A percentile compares a stretch with the other conserved stretches of the same genome.
Conservation (phyloP, 2,113 vertebrate species). For the Hippocampus mohnikei region DNA sequence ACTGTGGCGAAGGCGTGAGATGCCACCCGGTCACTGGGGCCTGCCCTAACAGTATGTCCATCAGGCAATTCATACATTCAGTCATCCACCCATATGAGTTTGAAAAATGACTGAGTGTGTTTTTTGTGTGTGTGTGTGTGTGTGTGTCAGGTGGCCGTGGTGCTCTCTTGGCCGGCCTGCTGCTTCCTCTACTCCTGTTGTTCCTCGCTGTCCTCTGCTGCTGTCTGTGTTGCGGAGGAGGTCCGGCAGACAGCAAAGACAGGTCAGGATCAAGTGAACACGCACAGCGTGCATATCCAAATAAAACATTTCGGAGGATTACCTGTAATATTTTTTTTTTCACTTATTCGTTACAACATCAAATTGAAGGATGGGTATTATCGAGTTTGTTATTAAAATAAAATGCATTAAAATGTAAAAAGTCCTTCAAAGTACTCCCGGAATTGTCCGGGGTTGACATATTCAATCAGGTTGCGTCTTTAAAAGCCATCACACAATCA, state of each 20-base stretch:
- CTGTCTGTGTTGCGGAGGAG: conserved; percentile 75
- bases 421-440: too few species aligned
- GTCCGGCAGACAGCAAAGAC: conserved; percentile 72
- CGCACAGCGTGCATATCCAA: too few species aligned
- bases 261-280: conserved; percentile 64
- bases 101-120: background rate
- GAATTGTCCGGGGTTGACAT: background rate
- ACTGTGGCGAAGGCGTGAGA: conserved; percentile 68
- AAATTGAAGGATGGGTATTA: background rate
- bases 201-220: conserved; percentile 77
- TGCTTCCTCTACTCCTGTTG: conserved; percentile 76
- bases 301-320: too few species aligned
- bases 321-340: too few species aligned
- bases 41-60: conserved; percentile 80
- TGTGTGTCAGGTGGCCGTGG: conserved; percentile 60
- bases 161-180: conserved; percentile 71
- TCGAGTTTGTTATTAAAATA: background rate
- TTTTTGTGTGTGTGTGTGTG: conserved; percentile 16
- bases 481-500: background rate
- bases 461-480: background rate
- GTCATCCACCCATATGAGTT: background rate
- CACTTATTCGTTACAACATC: too few species aligned
- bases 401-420: background rate
- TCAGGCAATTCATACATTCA: background rate
- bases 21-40: conserved; percentile 76